Conservation (phyloP, 2,797 vertebrate genomes). For the Chrysocyon brachyurus region DNA sequence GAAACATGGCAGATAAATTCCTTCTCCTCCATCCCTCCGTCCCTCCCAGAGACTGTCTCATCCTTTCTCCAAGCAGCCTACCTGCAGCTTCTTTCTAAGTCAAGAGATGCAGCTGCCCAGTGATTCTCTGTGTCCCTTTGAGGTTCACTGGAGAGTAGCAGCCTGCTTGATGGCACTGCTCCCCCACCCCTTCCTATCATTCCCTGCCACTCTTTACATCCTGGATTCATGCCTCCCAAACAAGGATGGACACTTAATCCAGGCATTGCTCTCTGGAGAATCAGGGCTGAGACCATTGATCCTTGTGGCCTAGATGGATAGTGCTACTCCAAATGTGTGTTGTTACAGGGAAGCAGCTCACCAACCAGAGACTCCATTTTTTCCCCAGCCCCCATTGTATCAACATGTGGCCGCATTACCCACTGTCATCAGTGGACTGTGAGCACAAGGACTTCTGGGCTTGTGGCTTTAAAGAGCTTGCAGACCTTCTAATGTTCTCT, state of each 20-base stretch:
- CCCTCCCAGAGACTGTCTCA: neutral
- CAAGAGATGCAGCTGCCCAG: rapidly evolving
- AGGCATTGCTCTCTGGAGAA: neutral
- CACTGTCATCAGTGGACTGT: neutral
- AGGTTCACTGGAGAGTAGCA: neutral
- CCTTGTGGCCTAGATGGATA: neutral
- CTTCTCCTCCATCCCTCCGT: neutral
- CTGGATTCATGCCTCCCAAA: neutral
- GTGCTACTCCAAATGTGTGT: neutral
- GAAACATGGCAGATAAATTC: neutral
- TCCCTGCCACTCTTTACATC: neutral
- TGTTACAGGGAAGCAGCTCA: neutral
- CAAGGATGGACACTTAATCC: neutral
- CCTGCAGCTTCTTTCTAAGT: neutral
- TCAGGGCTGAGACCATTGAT: neutral
- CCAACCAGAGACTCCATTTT: neutral
- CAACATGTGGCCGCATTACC: neutral
- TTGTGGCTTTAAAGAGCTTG: neutral
- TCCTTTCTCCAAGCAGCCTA: neutral
- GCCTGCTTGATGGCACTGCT: neutral
- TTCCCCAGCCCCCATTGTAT: neutral
- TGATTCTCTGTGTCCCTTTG: neutral
- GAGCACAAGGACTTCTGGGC: neutral
- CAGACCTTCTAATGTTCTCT: neutral
- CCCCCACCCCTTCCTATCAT: neutral